Evolutionary conservation across 2,797 vertebrate species (phyloP), one percentile per base, ranked within the genome.

Genomic region (Linurgus olivaceus): DNA sequence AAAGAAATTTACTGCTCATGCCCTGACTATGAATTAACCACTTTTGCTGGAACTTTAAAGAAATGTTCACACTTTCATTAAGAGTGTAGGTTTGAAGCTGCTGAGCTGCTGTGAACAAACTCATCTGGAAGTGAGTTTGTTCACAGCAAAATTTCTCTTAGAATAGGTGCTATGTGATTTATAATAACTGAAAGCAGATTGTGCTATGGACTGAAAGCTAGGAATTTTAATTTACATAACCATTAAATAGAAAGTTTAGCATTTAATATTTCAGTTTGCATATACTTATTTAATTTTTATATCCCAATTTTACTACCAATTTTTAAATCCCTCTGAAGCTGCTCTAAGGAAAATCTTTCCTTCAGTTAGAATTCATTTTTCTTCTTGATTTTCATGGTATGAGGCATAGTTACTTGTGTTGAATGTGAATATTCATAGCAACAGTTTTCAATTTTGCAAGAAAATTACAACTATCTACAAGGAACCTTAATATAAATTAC

Each of bases 241-340:
- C 70, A 77, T 86, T 90, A 87, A 89, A 57, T 33, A 62, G 65
- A 70, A 86, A 51, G 9, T 74, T 65, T 66, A 63, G 8, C 12
- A 89, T 91, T 90, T 86, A 78, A 59, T 45, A 58, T 94, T 96
- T 89, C 11, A 11, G 47, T 65, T 95, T 89, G 73, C 88, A 91
- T 63, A 48, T 23, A 79, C 62, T 42, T 23, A 25, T 65, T 51
- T 61, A 33, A 51, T 42, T 95, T 94, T 80, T 68, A 20, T 74
- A 59, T 54, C 11, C 12, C 7, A 4, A 16, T 88, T 96, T 94
- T 66, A 42, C 82, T 82, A 54, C 33, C 61, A 78, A 83, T 85
- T 93, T 90, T 88, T 47, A 85, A 88, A 91, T 33, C 20, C 11
- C 38, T 91, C 45, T 78, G 88, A 74, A 90, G 23, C 4, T 78